phyloP scores from a whole-genome alignment of 2,113 vertebrate species.

The Petaurus breviceps region DNA sequence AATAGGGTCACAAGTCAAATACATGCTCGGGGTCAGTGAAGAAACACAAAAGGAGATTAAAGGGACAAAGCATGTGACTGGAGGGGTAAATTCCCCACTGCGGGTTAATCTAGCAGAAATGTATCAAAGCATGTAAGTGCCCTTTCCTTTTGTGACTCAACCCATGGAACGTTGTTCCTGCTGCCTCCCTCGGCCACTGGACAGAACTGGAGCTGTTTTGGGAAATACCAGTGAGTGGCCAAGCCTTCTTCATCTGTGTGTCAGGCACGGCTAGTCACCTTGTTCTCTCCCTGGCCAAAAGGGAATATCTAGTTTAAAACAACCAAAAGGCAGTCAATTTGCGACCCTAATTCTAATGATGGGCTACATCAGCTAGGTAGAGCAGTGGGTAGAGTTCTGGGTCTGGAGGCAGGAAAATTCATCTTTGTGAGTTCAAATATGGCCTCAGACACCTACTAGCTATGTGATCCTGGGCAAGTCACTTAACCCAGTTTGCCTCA shows the following conservation, averaged over 20 bases:
- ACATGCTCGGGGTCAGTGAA: conserved; percentile 86
- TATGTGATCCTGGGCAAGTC: background rate
- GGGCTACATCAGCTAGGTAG: fast-evolving
- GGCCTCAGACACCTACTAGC: background rate
- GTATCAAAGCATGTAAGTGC: conserved; percentile 76
- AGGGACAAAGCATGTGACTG: conserved; percentile 84
- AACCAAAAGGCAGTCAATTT: background rate
- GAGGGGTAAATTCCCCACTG: conserved; percentile 78
- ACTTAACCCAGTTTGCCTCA: background rate
- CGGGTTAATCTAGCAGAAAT: conserved; percentile 80
- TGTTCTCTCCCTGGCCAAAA: background rate
- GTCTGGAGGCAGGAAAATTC: background rate
- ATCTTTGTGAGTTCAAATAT: background rate
- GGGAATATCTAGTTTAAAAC: background rate
- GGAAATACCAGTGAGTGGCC: background rate
- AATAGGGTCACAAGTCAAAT: conserved; percentile 90
- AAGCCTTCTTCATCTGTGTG: background rate
- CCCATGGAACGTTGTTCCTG: conserved; percentile 56
- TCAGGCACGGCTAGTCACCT: background rate
- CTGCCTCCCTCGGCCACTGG: conserved; percentile 57
- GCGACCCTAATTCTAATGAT: fast-evolving
- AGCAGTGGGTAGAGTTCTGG: background rate
- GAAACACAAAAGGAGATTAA: conserved; percentile 86
- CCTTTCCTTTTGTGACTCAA: conserved; percentile 75
- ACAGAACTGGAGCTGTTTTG: background rate